Conservation (phyloP, 2,888 invertebrate species). For the Cheilosia soror region DNA sequence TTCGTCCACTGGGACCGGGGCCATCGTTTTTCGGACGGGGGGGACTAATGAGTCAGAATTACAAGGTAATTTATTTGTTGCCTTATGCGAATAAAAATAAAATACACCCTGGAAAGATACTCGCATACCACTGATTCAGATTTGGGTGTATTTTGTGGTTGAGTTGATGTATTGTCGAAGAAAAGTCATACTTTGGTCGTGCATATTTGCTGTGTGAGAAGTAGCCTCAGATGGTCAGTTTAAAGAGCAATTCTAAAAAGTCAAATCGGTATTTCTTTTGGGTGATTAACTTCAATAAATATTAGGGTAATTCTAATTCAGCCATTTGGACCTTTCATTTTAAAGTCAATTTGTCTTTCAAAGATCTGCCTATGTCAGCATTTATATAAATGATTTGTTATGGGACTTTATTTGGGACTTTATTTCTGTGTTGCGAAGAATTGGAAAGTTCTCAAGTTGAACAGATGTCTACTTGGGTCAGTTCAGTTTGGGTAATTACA, state of each 20-base stretch:
- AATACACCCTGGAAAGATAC: conserved; percentile 25
- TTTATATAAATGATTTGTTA: no score
- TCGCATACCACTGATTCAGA: not conserved
- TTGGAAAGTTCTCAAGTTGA: no score
- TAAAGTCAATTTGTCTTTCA: conserved; percentile 33
- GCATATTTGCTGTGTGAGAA: no score
- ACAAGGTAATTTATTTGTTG: conserved; percentile 63
- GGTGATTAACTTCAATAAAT: conserved; percentile 49
- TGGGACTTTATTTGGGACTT: no score
- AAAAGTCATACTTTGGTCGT: no score
- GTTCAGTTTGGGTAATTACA: no score
- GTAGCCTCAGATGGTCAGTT: conserved; percentile 27
- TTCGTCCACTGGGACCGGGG: not conserved
- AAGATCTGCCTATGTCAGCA: no score
- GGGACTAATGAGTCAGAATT: conserved; percentile 47
- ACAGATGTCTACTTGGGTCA: no score
- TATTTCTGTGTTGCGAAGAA: no score
- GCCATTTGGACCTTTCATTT: conserved; percentile 14
- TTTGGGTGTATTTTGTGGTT: conserved; percentile 7
- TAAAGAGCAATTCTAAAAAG: not conserved
- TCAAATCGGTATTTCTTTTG: conserved; percentile 23
- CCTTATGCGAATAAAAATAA: conserved; percentile 49
- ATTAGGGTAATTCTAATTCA: no score
- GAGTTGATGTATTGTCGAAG: conserved; percentile 38
- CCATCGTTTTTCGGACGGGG: not conserved